These are phyloP conservation scores for Crotalus viridis DNA, from an alignment of 2,113 vertebrate genomes.

Conservation along the genomic window DNA sequence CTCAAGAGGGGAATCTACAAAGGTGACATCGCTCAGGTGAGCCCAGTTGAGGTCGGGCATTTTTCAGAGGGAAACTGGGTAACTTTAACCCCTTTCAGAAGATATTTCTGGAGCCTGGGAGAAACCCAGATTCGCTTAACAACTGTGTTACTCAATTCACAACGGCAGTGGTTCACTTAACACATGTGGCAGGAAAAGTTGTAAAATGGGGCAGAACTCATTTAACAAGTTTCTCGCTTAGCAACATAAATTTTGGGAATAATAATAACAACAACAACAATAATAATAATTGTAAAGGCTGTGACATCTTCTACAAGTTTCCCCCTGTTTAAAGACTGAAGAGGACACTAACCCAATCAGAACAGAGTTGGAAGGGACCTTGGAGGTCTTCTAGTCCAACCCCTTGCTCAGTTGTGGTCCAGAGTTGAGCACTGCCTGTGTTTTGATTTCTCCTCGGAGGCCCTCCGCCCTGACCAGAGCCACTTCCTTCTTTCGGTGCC, in stretches of 20 bases:
- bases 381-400: too few relatives aligned
- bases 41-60: conserved; percentile 65
- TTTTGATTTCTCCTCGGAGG: background rate
- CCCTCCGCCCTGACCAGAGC: background rate
- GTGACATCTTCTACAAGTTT: background rate
- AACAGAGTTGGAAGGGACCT: too few relatives aligned
- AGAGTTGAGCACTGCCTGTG: background rate
- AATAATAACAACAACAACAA: too few relatives aligned
- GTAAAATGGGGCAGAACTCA: background rate
- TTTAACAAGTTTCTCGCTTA: background rate
- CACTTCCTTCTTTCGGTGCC: background rate
- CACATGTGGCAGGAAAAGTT: too few relatives aligned
- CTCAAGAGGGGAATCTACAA: conserved; percentile 96
- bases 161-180: background rate
- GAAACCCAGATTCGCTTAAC: background rate
- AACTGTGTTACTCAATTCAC: background rate
- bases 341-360: background rate
- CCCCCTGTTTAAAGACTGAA: background rate
- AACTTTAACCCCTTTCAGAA: background rate
- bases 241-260: background rate
- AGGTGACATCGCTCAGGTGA: conserved; percentile 93
- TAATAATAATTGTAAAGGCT: too few relatives aligned
- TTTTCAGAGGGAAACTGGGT: background rate
- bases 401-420: background rate
- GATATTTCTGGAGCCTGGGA: too few relatives aligned